phyloP scores from a whole-genome alignment of 2,888 invertebrate species.

The Lepidocyrtoides sp. region DNA sequence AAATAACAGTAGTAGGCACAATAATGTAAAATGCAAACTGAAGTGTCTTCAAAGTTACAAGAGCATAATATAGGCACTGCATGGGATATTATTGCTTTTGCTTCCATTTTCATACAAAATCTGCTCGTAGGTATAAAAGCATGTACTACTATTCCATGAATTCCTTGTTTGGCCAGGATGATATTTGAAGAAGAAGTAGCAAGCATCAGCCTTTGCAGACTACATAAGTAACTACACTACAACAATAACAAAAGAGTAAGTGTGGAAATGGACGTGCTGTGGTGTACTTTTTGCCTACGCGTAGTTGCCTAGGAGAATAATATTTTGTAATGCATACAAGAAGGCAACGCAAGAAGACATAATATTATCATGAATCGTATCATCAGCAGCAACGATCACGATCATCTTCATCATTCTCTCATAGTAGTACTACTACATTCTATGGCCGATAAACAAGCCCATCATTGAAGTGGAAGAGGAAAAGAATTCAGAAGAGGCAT shows the following conservation, averaged over 20 bases:
- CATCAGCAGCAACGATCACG: background rate
- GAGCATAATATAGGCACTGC: too few relatives aligned
- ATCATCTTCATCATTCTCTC: background rate
- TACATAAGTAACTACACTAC: background rate
- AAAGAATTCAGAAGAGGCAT: too few relatives aligned
- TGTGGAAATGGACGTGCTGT: slow-evolving; percentile 42
- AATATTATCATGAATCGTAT: slow-evolving; percentile 1
- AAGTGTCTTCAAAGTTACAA: too few relatives aligned
- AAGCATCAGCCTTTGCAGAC: background rate
- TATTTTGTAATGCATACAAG: background rate
- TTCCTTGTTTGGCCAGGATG: slow-evolving; percentile 31
- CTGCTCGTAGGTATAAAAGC: too few relatives aligned
- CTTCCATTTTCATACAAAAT: too few relatives aligned
- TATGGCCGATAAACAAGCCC: slow-evolving; percentile 24
- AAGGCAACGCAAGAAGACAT: too few relatives aligned
- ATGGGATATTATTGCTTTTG: too few relatives aligned
- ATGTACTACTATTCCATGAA: too few relatives aligned
- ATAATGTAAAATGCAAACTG: background rate
- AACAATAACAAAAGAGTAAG: slow-evolving; percentile 27
- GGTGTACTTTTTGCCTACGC: background rate
- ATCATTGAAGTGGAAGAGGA: slow-evolving; percentile 52
- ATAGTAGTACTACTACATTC: too few relatives aligned
- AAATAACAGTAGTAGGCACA: too few relatives aligned
- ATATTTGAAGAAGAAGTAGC: slow-evolving; percentile 7
- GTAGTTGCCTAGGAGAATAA: background rate